Percentiles rank a stretch among this genome's conserved stretches.
phyloP scores from a whole-genome alignment of 2,113 vertebrate genomes.

The Peromyscus maniculatus region DNA sequence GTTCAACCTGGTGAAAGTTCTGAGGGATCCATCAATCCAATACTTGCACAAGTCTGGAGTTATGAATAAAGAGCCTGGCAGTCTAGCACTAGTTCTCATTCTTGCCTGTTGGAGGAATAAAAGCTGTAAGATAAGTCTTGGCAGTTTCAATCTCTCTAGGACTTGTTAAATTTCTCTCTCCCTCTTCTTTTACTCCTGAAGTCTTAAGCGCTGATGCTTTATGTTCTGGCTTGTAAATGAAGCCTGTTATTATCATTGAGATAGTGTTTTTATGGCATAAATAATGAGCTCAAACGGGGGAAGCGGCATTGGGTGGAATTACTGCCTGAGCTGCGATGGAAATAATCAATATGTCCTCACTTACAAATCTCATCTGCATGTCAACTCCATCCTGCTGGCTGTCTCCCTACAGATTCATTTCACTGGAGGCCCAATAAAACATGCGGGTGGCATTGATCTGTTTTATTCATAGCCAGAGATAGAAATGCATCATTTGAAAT shows the following conservation, averaged over 20 bases:
- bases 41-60: conserved; percentile 71
- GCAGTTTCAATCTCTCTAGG: conserved; percentile 84
- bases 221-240: conserved; percentile 89
- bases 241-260: conserved; percentile 90
- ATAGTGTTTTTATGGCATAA: conserved; percentile 91
- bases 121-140: conserved; percentile 82
- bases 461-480: conserved; percentile 88
- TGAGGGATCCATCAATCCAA: conserved; percentile 80
- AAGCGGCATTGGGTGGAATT: conserved; percentile 88
- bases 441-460: conserved; percentile 88
- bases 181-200: conserved; percentile 85
- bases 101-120: conserved; percentile 81
- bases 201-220: conserved; percentile 87
- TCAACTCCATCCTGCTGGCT: conserved; percentile 87
- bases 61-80: conserved; percentile 82
- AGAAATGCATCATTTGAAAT: conserved; percentile 90
- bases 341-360: conserved; percentile 91
- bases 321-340: conserved; percentile 89
- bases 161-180: conserved; percentile 87
- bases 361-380: conserved; percentile 92
- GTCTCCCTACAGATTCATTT: conserved; percentile 90
- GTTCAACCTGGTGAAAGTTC: conserved; percentile 75
- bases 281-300: conserved; percentile 89
- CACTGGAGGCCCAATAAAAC: conserved; percentile 88
- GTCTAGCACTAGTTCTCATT: conserved; percentile 79